These are phyloP conservation scores for Oxystoma pomonae DNA, from an alignment of 2,888 invertebrate species.

Conservation along the genomic window DNA sequence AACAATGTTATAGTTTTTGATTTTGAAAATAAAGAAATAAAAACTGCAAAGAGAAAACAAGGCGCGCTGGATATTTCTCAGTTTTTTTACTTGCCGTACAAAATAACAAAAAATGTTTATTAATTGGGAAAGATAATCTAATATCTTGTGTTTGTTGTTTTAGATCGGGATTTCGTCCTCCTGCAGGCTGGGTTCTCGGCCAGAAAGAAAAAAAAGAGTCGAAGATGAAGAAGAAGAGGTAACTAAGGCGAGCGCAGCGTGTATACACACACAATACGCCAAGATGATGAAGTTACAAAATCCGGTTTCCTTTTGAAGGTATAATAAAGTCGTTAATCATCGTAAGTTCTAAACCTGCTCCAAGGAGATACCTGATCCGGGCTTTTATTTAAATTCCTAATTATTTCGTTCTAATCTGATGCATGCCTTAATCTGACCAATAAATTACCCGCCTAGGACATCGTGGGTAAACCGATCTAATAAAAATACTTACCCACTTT, in stretches of 20 bases:
- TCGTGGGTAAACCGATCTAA: background rate
- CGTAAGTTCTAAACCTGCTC: conserved; percentile 43
- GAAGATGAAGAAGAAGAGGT: conserved; percentile 15
- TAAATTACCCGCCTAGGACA: conserved; percentile 12
- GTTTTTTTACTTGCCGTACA: no score
- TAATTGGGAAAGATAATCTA: background rate
- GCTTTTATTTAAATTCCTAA: conserved; percentile 42
- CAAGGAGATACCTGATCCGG: conserved; percentile 44
- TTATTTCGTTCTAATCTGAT: conserved; percentile 39
- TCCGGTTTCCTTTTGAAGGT: conserved; percentile 46
- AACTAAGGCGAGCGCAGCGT: conserved; percentile 17
- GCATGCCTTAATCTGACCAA: conserved; percentile 18
- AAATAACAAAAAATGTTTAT: no score
- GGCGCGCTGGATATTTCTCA: no score
- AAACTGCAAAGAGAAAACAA: no score
- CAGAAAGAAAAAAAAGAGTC: background rate
- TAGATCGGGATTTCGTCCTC: background rate
- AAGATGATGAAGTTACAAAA: conserved; percentile 48
- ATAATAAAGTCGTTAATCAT: conserved; percentile 51
- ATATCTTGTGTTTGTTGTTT: background rate
- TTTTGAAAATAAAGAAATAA: no score
- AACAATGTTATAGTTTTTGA: no score
- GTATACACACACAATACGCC: conserved; percentile 30
- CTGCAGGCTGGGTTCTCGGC: background rate
- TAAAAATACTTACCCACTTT: background rate